Conservation (phyloP, 2,797 vertebrate genomes). For the Ctenosaura bakeri region DNA sequence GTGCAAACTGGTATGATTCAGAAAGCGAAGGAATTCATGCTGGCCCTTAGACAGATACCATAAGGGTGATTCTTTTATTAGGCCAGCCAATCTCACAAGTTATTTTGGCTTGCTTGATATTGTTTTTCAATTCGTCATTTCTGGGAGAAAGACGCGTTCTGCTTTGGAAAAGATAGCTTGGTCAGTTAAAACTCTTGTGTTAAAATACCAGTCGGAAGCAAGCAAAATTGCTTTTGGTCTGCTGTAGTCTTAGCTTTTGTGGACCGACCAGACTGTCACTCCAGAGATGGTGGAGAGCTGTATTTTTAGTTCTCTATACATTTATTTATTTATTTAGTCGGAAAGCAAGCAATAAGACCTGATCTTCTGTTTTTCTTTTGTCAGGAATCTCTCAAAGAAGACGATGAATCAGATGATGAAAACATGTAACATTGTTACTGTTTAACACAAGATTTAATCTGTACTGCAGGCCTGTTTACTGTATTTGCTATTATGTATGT, state of each 20-base stretch:
- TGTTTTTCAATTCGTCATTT: not conserved
- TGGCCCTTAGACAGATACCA: not conserved
- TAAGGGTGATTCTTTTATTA: not conserved
- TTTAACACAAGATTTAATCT: slow-evolving; percentile 61
- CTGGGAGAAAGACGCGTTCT: not conserved
- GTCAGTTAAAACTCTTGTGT: not conserved
- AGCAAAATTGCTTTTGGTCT: not conserved
- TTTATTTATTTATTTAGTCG: not conserved
- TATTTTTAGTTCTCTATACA: not conserved
- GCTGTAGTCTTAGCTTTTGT: not conserved
- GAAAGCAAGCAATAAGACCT: not conserved
- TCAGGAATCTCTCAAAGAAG: slow-evolving; percentile 98
- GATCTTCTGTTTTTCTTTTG: slow-evolving; percentile 41
- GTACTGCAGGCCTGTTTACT: slow-evolving; percentile 62
- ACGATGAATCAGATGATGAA: slow-evolving; percentile 98
- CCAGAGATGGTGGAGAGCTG: not conserved
- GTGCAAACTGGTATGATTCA: not conserved
- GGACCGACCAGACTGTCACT: not conserved
- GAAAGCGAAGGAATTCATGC: not conserved
- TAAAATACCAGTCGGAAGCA: not conserved
- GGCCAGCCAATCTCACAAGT: no score
- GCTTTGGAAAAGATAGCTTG: not conserved
- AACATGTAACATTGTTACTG: slow-evolving; percentile 90
- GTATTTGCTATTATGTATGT: slow-evolving; percentile 64
- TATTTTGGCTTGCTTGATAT: not conserved